Base-by-base conservation (phyloP, 2,888 invertebrate species). In the Pantelozetes paolii region DNA sequence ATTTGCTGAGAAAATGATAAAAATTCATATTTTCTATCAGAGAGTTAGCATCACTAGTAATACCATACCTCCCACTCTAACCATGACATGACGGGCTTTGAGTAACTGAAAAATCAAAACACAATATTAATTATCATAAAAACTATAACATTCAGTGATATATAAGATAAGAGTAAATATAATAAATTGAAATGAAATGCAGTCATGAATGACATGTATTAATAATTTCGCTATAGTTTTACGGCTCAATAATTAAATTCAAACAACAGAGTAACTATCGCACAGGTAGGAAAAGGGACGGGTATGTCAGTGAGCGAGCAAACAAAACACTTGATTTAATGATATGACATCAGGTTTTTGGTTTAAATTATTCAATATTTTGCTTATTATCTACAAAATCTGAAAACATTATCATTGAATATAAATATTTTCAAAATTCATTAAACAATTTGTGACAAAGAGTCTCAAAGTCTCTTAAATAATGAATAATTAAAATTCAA, bases 11-110 rank as follows among this genome's bases (percentile, higher is more conserved):
- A 15, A 23, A 57, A 57, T 13, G 30, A 57, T 30, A 57, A 57
- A 57, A 30, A 57, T 13, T 13, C 28, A 57, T 2, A 57, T 18
- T 15, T 9, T 15, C 15, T n/a, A n/a, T n/a, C n/a, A n/a, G n/a
- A n/a, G 57, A 57, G 23, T 57, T 26, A 13, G 13, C 15, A 57
- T 20, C 13, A 30, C 20, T 57, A 13, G 30, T 11, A 26, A 36
- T 20, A 28, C 23, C 67, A 45, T 69, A 71, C 94, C 94, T 76
- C 94, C 94, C 71, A 94, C 93, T 80, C 94, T 88, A 74, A 94
- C 94, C 94, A 94, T 94, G 88, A 93, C 93, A 86, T 94, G 94
- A n/a, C 90, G 88, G 71, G 91, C 92, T 83, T 92, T 92, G 81
- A 93, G 85, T 81, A 92, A 83, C 92, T 93, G 86, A 67, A 26